Evolutionary conservation across 2,888 invertebrate genomes (phyloP), one percentile per base, ranked within the genome.

Genomic region (Orchestes rusci): DNA sequence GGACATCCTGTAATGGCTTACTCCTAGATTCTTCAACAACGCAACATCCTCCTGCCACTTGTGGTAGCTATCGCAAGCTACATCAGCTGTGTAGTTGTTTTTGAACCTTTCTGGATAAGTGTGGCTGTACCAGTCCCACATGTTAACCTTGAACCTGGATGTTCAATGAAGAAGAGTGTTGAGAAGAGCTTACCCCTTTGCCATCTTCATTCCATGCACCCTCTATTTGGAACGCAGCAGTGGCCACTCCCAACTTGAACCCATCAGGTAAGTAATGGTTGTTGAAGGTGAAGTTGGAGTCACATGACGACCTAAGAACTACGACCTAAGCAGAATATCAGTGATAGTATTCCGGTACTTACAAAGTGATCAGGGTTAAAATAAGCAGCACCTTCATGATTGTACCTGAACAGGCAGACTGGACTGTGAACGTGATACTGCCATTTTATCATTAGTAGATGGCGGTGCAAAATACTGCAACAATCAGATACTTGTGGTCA

Each of bases 61-160:
- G 58, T 80, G 74, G 59, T 82, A 83, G 16, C 80, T 80, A 59
- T 82, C 79, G 20, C 80, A 78, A 0, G 83, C 79, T 1, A 80
- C 70, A 50, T 83, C 80, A 0, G 74, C 82, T 7, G 30, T 46
- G 36, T 74, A 80, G 23, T 47, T 36, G 7, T 37, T 27, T 20
- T 40, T 37, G 17, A 44, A 41, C 29, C 18, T 48, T 35, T 48
- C 44, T 18, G 48, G 48, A 41, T 37, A 48, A 3, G 48, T 48
- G 29, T 48, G 48, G 12, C 41, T 44, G 16, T 44, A 48, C 44
- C 44, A 48, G 20, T 48, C 48, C 48, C 48, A 48, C 3, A 47
- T 28, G 17, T 47, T 32, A 34, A 13, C 45, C 40, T 45, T 17
- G 12, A n/a, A 41, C 10, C 10, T 23, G 10, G 10, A 23, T 23